These are phyloP conservation scores for Crypturellus undulatus DNA, from an alignment of 2,113 vertebrate species.

Conservation along the genomic window DNA sequence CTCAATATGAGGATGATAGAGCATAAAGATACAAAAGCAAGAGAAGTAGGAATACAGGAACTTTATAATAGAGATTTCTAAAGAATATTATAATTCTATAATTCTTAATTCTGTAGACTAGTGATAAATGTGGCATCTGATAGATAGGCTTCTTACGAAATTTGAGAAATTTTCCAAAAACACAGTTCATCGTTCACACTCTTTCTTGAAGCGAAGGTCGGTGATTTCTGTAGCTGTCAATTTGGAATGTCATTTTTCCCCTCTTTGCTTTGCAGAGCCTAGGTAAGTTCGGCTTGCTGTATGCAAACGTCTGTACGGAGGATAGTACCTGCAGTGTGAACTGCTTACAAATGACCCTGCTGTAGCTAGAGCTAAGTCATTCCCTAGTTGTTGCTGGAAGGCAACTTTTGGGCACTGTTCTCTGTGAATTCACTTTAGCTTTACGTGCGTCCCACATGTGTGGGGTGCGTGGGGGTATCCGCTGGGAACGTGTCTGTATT, in stretches of 20 bases:
- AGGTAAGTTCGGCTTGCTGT: background rate
- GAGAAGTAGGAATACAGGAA: background rate
- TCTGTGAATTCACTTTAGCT: constrained; percentile 11
- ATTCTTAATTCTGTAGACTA: background rate
- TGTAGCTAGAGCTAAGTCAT: constrained; percentile 22
- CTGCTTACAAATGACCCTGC: background rate
- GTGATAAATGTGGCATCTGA: background rate
- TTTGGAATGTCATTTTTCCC: background rate
- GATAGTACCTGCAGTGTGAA: background rate
- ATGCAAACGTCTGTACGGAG: background rate
- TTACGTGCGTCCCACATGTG: background rate
- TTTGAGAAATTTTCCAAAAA: background rate
- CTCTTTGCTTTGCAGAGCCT: background rate
- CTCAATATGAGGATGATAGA: background rate
- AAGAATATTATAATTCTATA: background rate
- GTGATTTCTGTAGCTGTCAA: background rate
- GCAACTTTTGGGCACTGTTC: constrained; percentile 38
- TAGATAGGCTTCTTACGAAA: background rate
- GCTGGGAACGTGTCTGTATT: constrained; percentile 14
- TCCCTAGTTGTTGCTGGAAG: constrained; percentile 27
- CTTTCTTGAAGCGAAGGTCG: background rate
- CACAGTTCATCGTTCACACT: background rate
- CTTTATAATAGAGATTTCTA: background rate
- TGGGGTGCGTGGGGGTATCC: background rate
- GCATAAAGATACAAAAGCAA: background rate